Base-by-base conservation (phyloP, 2,888 invertebrate species). In the Baccha elongata region DNA sequence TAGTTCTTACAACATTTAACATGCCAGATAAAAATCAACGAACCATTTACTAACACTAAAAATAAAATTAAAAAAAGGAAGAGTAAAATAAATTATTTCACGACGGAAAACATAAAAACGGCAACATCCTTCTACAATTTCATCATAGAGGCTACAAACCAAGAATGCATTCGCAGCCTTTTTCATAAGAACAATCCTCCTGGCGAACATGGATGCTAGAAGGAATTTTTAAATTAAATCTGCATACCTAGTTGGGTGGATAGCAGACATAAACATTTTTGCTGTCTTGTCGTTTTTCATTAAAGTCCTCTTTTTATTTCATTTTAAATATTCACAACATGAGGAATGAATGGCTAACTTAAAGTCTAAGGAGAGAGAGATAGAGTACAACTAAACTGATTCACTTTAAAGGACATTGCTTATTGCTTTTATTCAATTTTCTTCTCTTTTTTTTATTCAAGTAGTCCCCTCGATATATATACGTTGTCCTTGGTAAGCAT, bases 221-320 rank as follows among this genome's bases (percentile, higher is more conserved):
- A 73, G 7, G 73, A 65, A 73, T 73, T 73, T 55, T 73, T 55
- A 55, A 73, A 73, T 73, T 53, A 73, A 73, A 73, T 65, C 55
- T 55, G 64, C 52, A 73, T 55, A 68, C 53, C 44, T 55, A 46
- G 68, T 55, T 55, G 44, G n/a, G 35, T 44, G 32, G 35, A 46
- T 32, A 26, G 35, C 15, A 37, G 40, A 42, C 23, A 40, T 58
- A 15, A 40, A 26, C 40, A 40, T 58, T 26, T 40, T 40, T 40
- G 5, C 11, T 13, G 40, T 15, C 40, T 58, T 40, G 58, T 26
- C 40, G 35, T 19, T 44, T 60, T 44, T 40, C 26, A 58, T 58
- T 40, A 26, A 37, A 37, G 13, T 37, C 53, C 19, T 21, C 10
- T 44, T 44, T 1, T 32, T 52, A 17, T 23, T 32, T 6, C 21